Base-by-base conservation (phyloP, 23 tunicate species). In the Trididemnum nubilum region DNA sequence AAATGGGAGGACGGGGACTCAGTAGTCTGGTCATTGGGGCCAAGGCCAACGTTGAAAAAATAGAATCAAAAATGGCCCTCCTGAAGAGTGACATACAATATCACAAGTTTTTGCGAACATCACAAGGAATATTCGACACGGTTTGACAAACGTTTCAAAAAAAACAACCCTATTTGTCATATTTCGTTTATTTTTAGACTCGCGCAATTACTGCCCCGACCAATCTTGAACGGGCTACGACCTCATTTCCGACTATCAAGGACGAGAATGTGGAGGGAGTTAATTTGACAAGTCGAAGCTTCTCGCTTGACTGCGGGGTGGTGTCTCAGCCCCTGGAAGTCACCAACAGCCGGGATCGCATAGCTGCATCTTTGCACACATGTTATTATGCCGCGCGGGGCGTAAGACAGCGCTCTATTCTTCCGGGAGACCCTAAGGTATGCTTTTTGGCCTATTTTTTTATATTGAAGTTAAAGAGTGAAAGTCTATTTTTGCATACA, bases 381-480 rank as follows among this genome's bases (percentile, higher is more conserved):
- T 86, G 90, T 22, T 85, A 73, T 76, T 78, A 64, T 51, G 85
- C 66, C 0, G 86, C 87, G 33, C 31, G 85, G 21, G 87, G 81
- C 29, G 35, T 73, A 31, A 83, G 76, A 57, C 75, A 59, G 29
- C 77, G 97, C 33, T 49, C 97, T 0, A 22, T 85, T 58, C 33
- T 91, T 51, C 97, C 89, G 23, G 97, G 97, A 76, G 81, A 85
- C 39, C 81, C 87, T 1, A 73, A 81, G 84, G 84, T 85, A 57
- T 3, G 25, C 12, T 49, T 63, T 18, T 71, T 9, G 44, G 44
- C 50, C 69, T 15, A 22, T n/a, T n/a, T n/a, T n/a, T n/a, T n/a
- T n/a, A n/a, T n/a, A n/a, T n/a, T n/a, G 57, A 50, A 19, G 57
- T 19, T 50, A 12, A 50, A 19, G 57, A n/a, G n/a, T n/a, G n/a